Evolutionary conservation across 2,113 vertebrate genomes (phyloP).

Genomic region (Psittacula cyanocephala): DNA sequence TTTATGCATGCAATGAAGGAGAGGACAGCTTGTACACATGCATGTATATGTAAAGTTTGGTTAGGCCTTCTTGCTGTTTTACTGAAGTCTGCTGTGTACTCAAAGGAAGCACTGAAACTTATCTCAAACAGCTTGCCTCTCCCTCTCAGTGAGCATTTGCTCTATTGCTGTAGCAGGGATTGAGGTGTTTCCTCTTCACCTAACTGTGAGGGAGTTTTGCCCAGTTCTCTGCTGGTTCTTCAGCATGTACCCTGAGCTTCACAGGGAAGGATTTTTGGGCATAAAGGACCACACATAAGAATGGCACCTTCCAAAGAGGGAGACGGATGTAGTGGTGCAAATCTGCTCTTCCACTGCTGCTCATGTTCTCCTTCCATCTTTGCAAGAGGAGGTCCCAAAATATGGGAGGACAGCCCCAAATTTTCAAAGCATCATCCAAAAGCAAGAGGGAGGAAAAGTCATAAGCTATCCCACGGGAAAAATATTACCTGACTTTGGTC

Average conservation of each 20-base stretch:
- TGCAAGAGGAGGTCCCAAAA: fast-evolving
- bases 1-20: neutral
- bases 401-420: neutral
- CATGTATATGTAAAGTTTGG: neutral
- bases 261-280: neutral
- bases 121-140: neutral
- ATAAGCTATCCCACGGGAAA: neutral
- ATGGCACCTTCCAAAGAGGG: fast-evolving
- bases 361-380: neutral
- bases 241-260: neutral
- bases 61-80: neutral
- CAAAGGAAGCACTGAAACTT: neutral
- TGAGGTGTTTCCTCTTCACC: neutral
- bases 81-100: neutral
- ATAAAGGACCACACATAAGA: neutral
- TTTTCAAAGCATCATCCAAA: neutral
- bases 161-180: neutral
- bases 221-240: neutral
- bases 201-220: neutral
- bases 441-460: neutral
- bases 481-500: neutral
- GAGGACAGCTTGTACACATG: neutral
- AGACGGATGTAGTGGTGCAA: neutral
- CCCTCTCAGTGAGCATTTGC: neutral
- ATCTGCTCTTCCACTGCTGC: fast-evolving